Percentiles rank a stretch among this genome's conserved stretches.
These are phyloP conservation scores for Temnopleurus reevesii DNA, from an alignment of 53 echinoderm and acorn worm species.

Conservation along the genomic window DNA sequence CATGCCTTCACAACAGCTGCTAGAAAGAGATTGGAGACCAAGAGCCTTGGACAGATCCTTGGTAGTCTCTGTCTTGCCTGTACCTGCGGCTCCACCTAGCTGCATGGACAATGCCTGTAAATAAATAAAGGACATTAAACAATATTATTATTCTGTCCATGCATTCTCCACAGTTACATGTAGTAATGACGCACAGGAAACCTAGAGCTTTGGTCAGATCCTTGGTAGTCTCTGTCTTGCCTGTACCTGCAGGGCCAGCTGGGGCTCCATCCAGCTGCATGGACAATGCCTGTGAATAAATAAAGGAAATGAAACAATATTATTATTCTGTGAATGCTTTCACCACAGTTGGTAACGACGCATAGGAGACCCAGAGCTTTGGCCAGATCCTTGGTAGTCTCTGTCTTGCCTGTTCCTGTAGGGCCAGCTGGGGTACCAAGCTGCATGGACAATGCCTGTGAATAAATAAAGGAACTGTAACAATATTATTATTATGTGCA, in stretches of 20 bases:
- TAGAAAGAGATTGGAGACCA: conserved; percentile 93
- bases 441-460: conserved; percentile 96
- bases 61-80: conserved; percentile 98
- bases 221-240: conserved; percentile 98
- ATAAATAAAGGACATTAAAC: neutral
- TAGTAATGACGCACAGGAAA: conserved; percentile 94
- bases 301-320: neutral
- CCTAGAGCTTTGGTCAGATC: conserved; percentile 97
- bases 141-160: too few relatives aligned
- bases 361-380: conserved; percentile 95
- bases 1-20: conserved; percentile 99
- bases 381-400: conserved; percentile 95
- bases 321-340: too few relatives aligned
- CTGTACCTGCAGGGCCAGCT: conserved; percentile 97
- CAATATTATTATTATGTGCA: too few relatives aligned
- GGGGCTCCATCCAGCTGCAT: conserved; percentile 99
- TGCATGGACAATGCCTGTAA: conserved; percentile 96
- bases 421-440: conserved; percentile 98
- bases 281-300: conserved; percentile 78
- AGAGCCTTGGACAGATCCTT: conserved; percentile 96
- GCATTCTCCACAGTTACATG: conserved; percentile 99
- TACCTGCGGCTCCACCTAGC: conserved; percentile 97
- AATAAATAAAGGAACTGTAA: neutral
- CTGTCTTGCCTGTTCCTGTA: conserved; percentile 97
- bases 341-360: conserved; percentile 99